phyloP scores from a whole-genome alignment of 2,888 invertebrate species.

The Hyalella azteca region DNA sequence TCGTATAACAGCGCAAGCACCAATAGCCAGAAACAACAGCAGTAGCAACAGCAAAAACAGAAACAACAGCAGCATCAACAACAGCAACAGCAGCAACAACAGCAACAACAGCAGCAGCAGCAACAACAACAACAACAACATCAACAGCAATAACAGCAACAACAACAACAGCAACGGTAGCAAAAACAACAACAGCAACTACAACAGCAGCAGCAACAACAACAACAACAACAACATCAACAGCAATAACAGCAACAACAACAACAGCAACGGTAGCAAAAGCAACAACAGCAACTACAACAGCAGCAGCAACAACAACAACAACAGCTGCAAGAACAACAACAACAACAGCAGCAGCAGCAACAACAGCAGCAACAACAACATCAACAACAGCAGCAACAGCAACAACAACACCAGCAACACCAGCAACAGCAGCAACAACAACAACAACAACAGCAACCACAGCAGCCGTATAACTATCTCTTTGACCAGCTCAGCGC shows the following conservation, averaged over 20 bases:
- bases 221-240: not conserved
- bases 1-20: not conserved
- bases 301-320: not conserved
- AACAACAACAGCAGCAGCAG: not conserved
- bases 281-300: not conserved
- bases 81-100: not conserved
- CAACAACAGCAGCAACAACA: not conserved
- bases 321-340: not conserved
- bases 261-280: not conserved
- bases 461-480: not conserved
- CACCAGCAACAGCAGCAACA: not conserved
- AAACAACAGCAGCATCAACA: not conserved
- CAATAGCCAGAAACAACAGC: not conserved
- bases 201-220: not conserved
- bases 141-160: not conserved
- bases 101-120: not conserved
- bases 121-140: not conserved
- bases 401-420: not conserved
- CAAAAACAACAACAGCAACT: not conserved
- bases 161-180: not conserved
- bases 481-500: not conserved
- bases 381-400: not conserved
- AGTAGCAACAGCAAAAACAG: not conserved
- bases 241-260: not conserved
- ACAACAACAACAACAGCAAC: not conserved